Evolutionary conservation across 2,888 invertebrate species (phyloP), one percentile per base, ranked within the genome.

Genomic region (Leptothorax acervorum): DNA sequence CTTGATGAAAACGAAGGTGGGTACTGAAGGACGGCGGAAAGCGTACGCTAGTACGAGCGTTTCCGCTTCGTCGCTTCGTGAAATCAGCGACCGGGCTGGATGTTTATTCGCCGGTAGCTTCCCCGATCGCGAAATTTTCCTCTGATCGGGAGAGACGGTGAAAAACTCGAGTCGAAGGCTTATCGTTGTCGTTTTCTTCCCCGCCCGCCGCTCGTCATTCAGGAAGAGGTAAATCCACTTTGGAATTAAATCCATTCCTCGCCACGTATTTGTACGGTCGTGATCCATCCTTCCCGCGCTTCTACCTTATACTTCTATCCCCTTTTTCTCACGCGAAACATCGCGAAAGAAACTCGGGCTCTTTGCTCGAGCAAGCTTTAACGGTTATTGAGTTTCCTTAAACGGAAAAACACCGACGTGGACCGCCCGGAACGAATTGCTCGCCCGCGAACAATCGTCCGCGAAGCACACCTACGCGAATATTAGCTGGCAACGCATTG

Each of bases 241-340:
- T 91, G 85, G 89, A 90, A 92, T 92, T 92, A 90, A 92, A 91
- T 92, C 90, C 91, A 90, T 90, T 91, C 88, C 89, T 88, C 66
- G 84, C 86, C 86, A 84, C 83, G 86, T 87, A 89, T 81, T 51
- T 65, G 31, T 42, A 79, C 65, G 60, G 28, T 42, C 39, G 60
- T 28, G 42, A 66, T 76, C 71, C 70, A 31, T 70, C 76, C 39
- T 66, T 53, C 48, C 53, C 73, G 39, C 73, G n/a, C 35, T 42
- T n/a, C 35, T 12, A 57, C 39, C 55, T 65, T 60, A 35, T 23
- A 57, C 45, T 51, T 55, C 74, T 68, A 28, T 66, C 48, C 1
- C 35, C n/a, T 9, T 82, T 73, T 68, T 74, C 62, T 74, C 78
- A 60, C 57, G 35, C 60, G 70, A 76, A 84, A 65, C 65, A 75